Evolutionary conservation across 2,888 invertebrate species (phyloP).

Genomic region (Lasioglossum lativentre): DNA sequence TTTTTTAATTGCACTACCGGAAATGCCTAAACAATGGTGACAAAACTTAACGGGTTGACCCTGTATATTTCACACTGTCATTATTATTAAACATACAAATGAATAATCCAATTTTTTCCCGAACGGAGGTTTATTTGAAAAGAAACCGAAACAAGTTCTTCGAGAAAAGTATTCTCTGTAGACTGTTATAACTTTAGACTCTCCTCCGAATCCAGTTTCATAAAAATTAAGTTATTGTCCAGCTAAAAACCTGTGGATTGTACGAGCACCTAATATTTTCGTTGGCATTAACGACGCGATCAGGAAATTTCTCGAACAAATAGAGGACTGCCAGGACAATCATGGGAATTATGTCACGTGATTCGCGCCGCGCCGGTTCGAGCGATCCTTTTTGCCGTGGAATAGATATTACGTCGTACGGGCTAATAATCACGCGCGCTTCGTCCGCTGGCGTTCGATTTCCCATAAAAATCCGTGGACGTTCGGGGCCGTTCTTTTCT

Average conservation of each 20-base stretch:
- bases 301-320: background rate
- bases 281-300: background rate
- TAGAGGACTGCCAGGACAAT: background rate
- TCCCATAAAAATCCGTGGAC: slow-evolving; percentile 36
- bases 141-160: background rate
- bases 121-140: background rate
- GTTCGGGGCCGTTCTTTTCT: slow-evolving; percentile 32
- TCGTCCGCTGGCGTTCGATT: slow-evolving; percentile 3
- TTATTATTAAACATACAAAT: background rate
- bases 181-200: no score
- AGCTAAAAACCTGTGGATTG: background rate
- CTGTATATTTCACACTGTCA: background rate
- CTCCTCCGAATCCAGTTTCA: no score
- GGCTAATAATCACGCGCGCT: slow-evolving; percentile 10
- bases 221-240: no score
- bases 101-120: background rate
- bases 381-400: background rate
- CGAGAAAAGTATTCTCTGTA: background rate
- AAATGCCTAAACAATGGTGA: no score
- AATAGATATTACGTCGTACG: background rate
- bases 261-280: background rate
- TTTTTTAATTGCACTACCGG: no score
- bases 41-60: no score
- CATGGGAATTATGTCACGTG: background rate
- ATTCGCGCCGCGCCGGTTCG: background rate